Evolutionary conservation across 2,113 vertebrate species (phyloP), one percentile per base, ranked within the genome.

Genomic region (Perccottus glenii): DNA sequence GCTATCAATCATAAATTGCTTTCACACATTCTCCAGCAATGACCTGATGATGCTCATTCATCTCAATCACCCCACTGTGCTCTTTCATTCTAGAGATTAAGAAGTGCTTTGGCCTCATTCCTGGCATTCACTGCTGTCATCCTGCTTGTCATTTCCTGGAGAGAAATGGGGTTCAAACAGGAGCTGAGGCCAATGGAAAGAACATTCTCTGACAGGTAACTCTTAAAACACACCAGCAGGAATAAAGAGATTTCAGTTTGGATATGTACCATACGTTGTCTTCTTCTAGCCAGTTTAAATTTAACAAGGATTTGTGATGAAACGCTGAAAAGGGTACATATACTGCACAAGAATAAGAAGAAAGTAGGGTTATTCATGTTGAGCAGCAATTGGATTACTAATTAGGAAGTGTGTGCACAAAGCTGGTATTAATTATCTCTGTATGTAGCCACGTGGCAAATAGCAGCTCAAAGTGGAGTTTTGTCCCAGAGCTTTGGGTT

Each of bases 381-480:
- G 32, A 27, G 19, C 19, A 27, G 19, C 19, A 27, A 33, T 6
- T 67, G 19, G 27, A 49, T 53, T 58, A 67, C 3, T 43, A 62
- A 62, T 73, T 51, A 60, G 47, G 49, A 35, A 15, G 49, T 42
- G 58, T 40, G 38, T 36, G 50, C 6, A 32, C 8, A 38, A 19
- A 11, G 42, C 51, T 35, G 46, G 46, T 52, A 16, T 61, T 75
- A 50, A 58, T 70, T 64, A 64, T 76, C 69, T 66, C n/a, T 12
- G 6, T 47, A 50, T 55, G 52, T 56, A 63, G 70, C 78, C 71
- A 85, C 79, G 73, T 87, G 78, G 77, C 70, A 64, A 46, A 72
- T 66, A 82, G 66, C 70, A 74, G 76, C 47, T 56, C 38, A 82
- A 77, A 78, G 32, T 4, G 5, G 33, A 53, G 32, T 33, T 71